Base-by-base conservation (phyloP, 2,888 invertebrate genomes). In the Copidosoma aretas region DNA sequence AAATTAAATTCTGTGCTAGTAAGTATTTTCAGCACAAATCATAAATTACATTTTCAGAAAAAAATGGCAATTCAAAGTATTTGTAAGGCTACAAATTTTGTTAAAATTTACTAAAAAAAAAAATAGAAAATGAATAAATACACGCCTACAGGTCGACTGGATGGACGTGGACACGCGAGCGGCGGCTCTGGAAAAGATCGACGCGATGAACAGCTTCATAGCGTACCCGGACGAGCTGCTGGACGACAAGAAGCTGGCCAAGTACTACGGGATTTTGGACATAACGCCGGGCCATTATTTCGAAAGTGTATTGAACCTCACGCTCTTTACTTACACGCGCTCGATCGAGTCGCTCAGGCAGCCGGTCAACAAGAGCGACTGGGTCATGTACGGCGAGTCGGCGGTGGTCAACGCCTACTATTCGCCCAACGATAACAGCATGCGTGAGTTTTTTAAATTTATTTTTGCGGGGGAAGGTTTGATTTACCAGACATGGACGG, bases 221-320 rank as follows among this genome's bases (percentile, higher is more conserved):
- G 97, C 95, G 0, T 97, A 97, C 83, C 97, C 97, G 0, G 92
- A 92, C 77, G 96, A 95, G 82, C 89, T 97, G 79, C 85, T 96
- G 60, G 91, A 95, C 77, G 88, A 95, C 76, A 85, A 87, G 2
- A 94, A 94, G 80, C 86, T 97, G 4, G 91, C 91, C 57, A 88
- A 92, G 67, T 93, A 94, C 80, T 96, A 95, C 81, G 82, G 87
- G 10, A 76, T 84, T 75, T 77, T 88, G 51, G 84, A 85, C 64
- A 80, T 87, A 64, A 78, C 78, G 1, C 78, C 81, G 0, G 80
- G 82, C 3, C 81, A 84, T 70, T 88, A 86, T 67, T 77, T 88
- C 60, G 81, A 82, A 52, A 86, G 84, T 70, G 83, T 86, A 66
- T 78, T 87, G 64, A 86, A 86, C 61, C 74, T 87, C 59, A 86